These are phyloP conservation scores for Pseudomyrmex dendroicus DNA, from an alignment of 1,140 invertebrate genomes.

Conservation along the genomic window DNA sequence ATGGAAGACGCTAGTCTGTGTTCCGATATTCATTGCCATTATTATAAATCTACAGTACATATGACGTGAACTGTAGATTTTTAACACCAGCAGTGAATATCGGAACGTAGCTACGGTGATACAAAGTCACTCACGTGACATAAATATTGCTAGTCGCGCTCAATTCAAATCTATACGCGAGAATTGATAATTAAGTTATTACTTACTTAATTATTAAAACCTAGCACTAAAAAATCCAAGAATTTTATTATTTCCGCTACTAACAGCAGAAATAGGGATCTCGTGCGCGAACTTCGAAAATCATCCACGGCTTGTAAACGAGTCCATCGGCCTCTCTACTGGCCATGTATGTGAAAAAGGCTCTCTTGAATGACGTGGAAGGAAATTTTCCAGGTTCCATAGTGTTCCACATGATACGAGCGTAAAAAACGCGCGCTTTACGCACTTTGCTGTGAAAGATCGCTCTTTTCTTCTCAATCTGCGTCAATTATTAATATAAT, in stretches of 20 bases:
- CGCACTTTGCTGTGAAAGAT: constrained; percentile 73
- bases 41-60: no score
- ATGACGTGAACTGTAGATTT: no score
- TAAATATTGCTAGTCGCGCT: no score
- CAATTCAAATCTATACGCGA: no score
- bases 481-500: constrained; percentile 6
- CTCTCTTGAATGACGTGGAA: constrained; percentile 74
- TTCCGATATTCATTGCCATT: no score
- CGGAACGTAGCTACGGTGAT: no score
- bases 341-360: constrained; percentile 80
- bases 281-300: constrained; percentile 24
- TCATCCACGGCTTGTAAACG: constrained; percentile 64
- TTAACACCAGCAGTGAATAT: no score
- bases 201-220: no score
- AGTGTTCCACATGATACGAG: constrained; percentile 72
- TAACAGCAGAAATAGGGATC: background rate
- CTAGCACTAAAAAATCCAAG: no score
- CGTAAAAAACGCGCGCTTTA: constrained; percentile 70
- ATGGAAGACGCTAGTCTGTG: no score
- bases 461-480: constrained; percentile 73
- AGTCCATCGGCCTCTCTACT: constrained; percentile 75
- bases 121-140: no score
- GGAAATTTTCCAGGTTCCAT: constrained; percentile 79
- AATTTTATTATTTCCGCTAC: background rate
- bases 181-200: no score